These are phyloP conservation scores for Pseudocheirus occidentalis DNA, from an alignment of 2,797 vertebrate species.

Conservation along the genomic window DNA sequence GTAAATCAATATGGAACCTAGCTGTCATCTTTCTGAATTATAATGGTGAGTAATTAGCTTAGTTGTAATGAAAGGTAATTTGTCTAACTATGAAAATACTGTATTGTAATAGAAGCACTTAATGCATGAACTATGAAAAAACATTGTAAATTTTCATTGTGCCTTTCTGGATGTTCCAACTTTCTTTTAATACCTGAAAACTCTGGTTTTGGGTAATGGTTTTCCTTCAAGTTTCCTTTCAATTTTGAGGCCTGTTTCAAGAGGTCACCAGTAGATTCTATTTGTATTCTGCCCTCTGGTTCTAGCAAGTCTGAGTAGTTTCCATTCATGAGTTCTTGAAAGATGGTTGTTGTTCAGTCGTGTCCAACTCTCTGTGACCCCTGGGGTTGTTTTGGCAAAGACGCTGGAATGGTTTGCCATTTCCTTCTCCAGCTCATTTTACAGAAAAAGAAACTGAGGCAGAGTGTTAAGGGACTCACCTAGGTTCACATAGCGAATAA, in stretches of 20 bases:
- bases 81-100: not conserved
- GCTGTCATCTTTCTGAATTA: not conserved
- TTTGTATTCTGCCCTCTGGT: not conserved
- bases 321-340: not conserved
- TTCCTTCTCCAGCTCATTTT: not conserved
- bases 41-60: not conserved
- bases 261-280: not conserved
- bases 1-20: not conserved
- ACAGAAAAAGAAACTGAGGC: not conserved
- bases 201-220: not conserved
- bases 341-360: not conserved
- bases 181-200: not conserved
- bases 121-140: not conserved
- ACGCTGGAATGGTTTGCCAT: not conserved
- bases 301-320: not conserved
- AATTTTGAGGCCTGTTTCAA: not conserved
- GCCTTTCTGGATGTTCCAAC: not conserved
- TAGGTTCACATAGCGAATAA: not conserved
- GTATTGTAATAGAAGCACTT: conserved; percentile 6
- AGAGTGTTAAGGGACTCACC: not conserved
- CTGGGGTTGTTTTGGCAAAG: not conserved
- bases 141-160: conserved; percentile 14
- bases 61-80: not conserved
- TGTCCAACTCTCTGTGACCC: not conserved
- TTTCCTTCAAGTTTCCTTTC: not conserved